phyloP scores from a whole-genome alignment of 1,140 invertebrate species.

The Drosophila bifasciata region DNA sequence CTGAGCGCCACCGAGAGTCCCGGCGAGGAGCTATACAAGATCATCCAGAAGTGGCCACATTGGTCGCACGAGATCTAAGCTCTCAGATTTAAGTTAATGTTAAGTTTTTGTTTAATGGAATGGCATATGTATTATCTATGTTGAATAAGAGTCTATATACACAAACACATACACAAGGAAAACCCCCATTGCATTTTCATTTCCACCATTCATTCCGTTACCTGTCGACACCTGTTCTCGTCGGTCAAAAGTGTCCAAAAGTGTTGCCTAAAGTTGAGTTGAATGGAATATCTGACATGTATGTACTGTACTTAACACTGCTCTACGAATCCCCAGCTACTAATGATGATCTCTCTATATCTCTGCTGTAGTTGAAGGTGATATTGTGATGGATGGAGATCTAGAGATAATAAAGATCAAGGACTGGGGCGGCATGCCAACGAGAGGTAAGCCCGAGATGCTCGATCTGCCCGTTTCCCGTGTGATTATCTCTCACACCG shows the following conservation, averaged over 20 bases:
- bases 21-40: constrained; percentile 86
- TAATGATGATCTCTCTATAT: no score
- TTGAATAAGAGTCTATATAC: constrained; percentile 19
- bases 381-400: constrained; percentile 27
- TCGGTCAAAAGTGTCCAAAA: constrained; percentile 7
- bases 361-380: neutral
- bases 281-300: constrained; percentile 47
- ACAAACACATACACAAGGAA: constrained; percentile 9
- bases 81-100: constrained; percentile 7
- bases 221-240: no score
- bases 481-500: constrained; percentile 86
- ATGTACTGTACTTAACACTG: neutral
- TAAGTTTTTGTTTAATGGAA: neutral
- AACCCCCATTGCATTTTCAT: constrained; percentile 16
- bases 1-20: constrained; percentile 87
- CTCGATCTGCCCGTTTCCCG: constrained; percentile 84
- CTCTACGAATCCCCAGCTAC: no score
- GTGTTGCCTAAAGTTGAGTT: constrained; percentile 44
- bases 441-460: constrained; percentile 66
- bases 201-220: neutral
- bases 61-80: constrained; percentile 70
- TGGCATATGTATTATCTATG: neutral
- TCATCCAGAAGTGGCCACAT: constrained; percentile 86
- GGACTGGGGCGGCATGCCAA: constrained; percentile 87
- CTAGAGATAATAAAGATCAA: constrained; percentile 43